Conservation (phyloP, 2,888 invertebrate species). For the Brenthis hecate region DNA sequence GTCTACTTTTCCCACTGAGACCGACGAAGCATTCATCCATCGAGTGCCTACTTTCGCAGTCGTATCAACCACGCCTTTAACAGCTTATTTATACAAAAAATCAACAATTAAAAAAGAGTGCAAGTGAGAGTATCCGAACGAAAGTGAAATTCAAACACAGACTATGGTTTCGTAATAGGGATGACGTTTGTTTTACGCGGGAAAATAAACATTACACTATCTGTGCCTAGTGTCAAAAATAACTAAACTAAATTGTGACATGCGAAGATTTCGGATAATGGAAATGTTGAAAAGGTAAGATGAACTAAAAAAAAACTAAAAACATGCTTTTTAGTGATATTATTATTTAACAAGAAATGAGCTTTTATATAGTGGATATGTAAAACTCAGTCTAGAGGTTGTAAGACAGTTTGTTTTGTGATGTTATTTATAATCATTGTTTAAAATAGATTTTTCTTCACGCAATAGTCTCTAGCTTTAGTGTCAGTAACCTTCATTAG, state of each 20-base stretch:
- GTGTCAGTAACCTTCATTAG: slow-evolving; percentile 7
- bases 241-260: slow-evolving; percentile 43
- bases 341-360: background rate
- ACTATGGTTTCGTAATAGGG: slow-evolving; percentile 18
- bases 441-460: no score
- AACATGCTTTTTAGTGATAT: background rate
- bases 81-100: slow-evolving; percentile 32
- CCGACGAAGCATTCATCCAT: slow-evolving; percentile 54
- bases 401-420: no score
- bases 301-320: background rate
- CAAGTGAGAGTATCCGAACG: slow-evolving; percentile 39
- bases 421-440: no score
- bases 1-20: slow-evolving; percentile 52
- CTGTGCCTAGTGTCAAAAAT: slow-evolving; percentile 33
- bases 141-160: slow-evolving; percentile 29
- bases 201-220: slow-evolving; percentile 24
- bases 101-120: slow-evolving; percentile 41
- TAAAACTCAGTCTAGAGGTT: no score
- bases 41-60: slow-evolving; percentile 64
- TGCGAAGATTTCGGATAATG: slow-evolving; percentile 56
- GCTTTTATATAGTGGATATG: no score
- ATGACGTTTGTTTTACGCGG: slow-evolving; percentile 31
- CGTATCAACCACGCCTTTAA: slow-evolving; percentile 45
- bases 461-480: background rate
- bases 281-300: slow-evolving; percentile 61